These are phyloP conservation scores for Pristionchus japonicus DNA, from an alignment of 2,888 invertebrate genomes.

Conservation along the genomic window DNA sequence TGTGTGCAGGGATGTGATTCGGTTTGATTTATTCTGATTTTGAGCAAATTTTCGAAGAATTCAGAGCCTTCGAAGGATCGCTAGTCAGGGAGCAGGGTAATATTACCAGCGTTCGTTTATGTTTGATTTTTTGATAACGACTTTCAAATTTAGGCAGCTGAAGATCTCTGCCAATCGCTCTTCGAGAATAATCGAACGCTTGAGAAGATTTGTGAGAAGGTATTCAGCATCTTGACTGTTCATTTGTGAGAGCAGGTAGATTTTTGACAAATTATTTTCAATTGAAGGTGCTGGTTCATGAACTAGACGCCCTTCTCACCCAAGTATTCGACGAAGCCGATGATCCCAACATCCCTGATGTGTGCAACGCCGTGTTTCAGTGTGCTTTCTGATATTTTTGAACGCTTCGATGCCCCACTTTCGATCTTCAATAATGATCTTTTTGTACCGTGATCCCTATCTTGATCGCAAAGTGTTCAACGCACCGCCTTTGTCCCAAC, in stretches of 20 bases:
- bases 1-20: constrained; percentile 8
- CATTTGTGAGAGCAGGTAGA: no score
- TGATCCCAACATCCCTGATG: neutral
- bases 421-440: no score
- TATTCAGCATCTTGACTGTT: no score
- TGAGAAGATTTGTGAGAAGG: neutral
- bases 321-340: neutral
- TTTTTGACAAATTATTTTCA: neutral
- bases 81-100: neutral
- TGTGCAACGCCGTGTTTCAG: neutral
- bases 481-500: no score
- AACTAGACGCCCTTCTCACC: neutral
- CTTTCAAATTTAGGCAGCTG: neutral
- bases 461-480: no score
- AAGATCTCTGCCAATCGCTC: neutral
- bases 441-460: neutral
- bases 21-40: neutral
- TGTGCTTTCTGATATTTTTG: neutral
- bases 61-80: constrained; percentile 14
- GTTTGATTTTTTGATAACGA: neutral
- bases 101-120: neutral
- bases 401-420: neutral
- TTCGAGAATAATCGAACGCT: neutral
- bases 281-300: neutral
- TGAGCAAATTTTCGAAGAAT: neutral